Conservation (phyloP, 1,140 invertebrate species). For the Zaprionus ghesquierei region DNA sequence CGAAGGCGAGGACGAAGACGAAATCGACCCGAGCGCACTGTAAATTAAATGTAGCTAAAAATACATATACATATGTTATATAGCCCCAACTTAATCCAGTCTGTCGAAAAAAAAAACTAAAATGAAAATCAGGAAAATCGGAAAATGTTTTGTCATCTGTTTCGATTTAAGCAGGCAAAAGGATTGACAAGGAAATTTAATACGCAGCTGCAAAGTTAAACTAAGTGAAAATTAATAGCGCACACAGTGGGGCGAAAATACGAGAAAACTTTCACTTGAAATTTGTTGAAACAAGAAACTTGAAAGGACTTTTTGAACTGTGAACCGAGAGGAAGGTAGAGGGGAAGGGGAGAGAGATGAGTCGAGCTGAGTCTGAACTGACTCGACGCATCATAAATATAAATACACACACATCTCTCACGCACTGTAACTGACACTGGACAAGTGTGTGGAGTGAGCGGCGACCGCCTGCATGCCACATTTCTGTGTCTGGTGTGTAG, state of each 20-base stretch:
- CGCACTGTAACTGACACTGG: constrained; percentile 59
- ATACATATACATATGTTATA: no score
- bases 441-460: neutral
- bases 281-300: constrained; percentile 65
- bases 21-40: constrained; percentile 39
- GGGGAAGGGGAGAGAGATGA: constrained; percentile 13
- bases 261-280: constrained; percentile 69
- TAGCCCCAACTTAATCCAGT: constrained; percentile 26
- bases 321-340: constrained; percentile 50
- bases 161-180: constrained; percentile 57
- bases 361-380: constrained; percentile 19
- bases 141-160: constrained; percentile 76
- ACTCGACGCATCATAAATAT: constrained; percentile 69
- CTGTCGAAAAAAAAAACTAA: constrained; percentile 19
- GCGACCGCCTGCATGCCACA: constrained; percentile 59
- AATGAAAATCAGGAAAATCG: constrained; percentile 16
- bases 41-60: constrained; percentile 66
- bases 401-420: constrained; percentile 25
- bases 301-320: constrained; percentile 78
- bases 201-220: constrained; percentile 53
- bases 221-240: constrained; percentile 75
- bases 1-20: no score
- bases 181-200: constrained; percentile 69
- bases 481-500: neutral
- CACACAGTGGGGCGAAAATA: neutral